These are phyloP conservation scores for Drosophila virilis DNA, from an alignment of 1,140 invertebrate genomes.

Conservation along the genomic window DNA sequence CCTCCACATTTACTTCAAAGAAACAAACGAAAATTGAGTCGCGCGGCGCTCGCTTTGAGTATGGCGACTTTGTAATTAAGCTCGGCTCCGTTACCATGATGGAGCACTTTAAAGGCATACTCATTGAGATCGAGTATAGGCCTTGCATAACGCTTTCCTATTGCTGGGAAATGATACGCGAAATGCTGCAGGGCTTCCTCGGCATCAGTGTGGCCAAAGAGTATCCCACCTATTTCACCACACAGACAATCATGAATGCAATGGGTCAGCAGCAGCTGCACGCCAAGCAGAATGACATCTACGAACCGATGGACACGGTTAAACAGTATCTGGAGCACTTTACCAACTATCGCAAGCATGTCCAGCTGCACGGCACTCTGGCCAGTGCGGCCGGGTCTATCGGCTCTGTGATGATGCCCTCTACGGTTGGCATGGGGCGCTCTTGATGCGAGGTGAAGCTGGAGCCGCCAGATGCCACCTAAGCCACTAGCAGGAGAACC, in stretches of 20 bases:
- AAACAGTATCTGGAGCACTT: constrained; percentile 98
- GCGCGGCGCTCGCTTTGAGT: constrained; percentile 95
- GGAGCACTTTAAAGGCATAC: constrained; percentile 96
- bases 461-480: constrained; percentile 64
- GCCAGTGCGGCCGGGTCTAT: constrained; percentile 8
- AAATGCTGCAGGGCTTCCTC: constrained; percentile 96
- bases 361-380: constrained; percentile 44
- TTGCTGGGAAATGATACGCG: constrained; percentile 96
- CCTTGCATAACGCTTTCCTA: constrained; percentile 94
- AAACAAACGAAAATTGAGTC: constrained; percentile 95
- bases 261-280: constrained; percentile 80
- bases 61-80: constrained; percentile 97
- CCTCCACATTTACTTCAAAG: constrained; percentile 93
- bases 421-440: constrained; percentile 43
- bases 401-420: constrained; percentile 44
- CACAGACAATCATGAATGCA: constrained; percentile 79
- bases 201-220: constrained; percentile 89
- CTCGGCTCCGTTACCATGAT: constrained; percentile 96
- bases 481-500: constrained; percentile 29
- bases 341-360: constrained; percentile 92
- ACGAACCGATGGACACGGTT: constrained; percentile 95
- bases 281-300: constrained; percentile 91
- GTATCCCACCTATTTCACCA: constrained; percentile 87
- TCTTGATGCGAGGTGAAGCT: constrained; percentile 71
- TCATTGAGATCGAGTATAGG: constrained; percentile 97